Evolutionary conservation across 2,113 vertebrate species (phyloP).

Genomic region (Manacus vitellinus): DNA sequence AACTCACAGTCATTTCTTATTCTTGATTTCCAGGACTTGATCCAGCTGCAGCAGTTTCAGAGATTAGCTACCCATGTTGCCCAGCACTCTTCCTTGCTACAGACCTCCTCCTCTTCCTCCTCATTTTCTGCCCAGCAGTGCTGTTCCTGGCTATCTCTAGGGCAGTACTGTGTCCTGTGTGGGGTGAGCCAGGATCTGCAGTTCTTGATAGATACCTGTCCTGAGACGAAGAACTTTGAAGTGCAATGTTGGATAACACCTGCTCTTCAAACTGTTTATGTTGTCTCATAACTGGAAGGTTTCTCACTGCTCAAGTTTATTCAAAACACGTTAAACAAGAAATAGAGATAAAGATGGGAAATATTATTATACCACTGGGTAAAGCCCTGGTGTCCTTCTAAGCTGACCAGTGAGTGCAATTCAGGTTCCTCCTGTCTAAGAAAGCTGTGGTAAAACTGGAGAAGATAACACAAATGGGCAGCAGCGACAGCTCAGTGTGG

Average conservation of each 20-base stretch:
- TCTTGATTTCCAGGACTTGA: neutral
- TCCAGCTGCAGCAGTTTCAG: neutral
- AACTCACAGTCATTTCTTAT: neutral
- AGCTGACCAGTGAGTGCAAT: neutral
- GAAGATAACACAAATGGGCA: neutral
- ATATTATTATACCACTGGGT: neutral
- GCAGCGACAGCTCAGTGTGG: neutral
- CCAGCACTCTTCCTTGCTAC: neutral
- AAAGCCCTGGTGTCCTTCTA: neutral
- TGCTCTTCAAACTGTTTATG: neutral
- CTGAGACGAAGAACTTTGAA: neutral
- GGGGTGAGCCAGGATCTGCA: neutral
- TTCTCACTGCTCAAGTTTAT: neutral
- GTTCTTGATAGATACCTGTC: neutral
- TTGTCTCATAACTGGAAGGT: neutral
- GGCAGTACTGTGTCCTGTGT: accelerated
- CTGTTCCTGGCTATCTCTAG: neutral
- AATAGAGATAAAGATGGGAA: neutral
- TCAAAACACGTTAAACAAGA: neutral
- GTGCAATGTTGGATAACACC: neutral
- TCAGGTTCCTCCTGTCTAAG: neutral
- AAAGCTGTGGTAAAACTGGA: neutral
- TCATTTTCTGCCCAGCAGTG: neutral
- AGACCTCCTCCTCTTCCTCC: neutral
- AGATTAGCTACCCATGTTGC: neutral